Evolutionary conservation across 2,888 invertebrate species (phyloP), one percentile per base, ranked within the genome.

Genomic region (Perizoma flavofasciatum): DNA sequence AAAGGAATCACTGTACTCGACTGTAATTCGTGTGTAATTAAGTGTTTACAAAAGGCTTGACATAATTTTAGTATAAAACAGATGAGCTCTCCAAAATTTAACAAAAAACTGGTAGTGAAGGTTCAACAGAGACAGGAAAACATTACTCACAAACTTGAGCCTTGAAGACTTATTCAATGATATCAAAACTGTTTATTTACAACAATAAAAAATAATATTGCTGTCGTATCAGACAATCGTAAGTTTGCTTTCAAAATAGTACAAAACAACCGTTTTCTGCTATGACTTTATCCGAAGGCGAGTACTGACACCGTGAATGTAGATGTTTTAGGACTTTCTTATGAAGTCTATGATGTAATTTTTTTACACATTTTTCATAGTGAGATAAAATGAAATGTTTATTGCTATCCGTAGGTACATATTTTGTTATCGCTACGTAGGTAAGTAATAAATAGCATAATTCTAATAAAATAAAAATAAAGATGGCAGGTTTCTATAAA

Each of bases 191-290:
- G 33, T 6, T 9, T 22, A 46, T n/a, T 45, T 22, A 54, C 50
- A 55, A 57, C 48, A 61, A 55, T 57, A 59, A 58, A 59, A 70
- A 73, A 73, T 67, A 72, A 74, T 71, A 73, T 62, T 56, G 65
- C 75, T 76, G 74, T 78, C 77, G 77, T 79, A 80, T 74, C 77
- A 69, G 69, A 69, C 66, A 69, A 74, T 74, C 78, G 73, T 77
- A 79, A 80, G 74, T 78, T 78, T 73, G 70, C 72, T 72, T 71
- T 72, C 62, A 71, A 77, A 78, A 82, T 70, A 74, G 75, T 77
- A 78, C 74, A 78, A 81, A 78, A 79, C 77, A 71, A 73, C 70
- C 50, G 63, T 73, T 75, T 71, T 78, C 69, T 68, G 73, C 74
- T 79, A 82, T 73, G 77, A 77, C 79, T 80, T 78, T 81, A 82